Percentiles rank a stretch among this genome's conserved stretches.
Conservation (phyloP, 2,113 vertebrate species). For the Poicephalus gulielmi region DNA sequence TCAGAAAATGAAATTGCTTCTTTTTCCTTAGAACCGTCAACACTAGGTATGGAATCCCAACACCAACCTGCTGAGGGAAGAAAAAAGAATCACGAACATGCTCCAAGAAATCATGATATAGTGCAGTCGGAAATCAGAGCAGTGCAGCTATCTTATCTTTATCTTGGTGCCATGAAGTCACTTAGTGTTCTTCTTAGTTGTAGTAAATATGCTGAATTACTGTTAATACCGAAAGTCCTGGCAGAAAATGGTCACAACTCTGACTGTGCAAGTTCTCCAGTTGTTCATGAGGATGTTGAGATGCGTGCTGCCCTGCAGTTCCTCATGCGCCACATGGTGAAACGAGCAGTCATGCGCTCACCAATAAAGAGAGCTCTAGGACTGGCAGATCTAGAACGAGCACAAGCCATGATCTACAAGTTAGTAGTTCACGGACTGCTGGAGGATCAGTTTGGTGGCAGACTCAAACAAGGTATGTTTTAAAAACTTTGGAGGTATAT, state of each 20-base stretch:
- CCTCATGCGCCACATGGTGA: constrained; percentile 98
- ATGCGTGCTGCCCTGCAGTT: constrained; percentile 94
- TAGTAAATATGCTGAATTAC: constrained; percentile 94
- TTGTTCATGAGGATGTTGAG: constrained; percentile 91
- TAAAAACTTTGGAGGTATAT: not conserved
- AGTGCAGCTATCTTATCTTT: constrained; percentile 94
- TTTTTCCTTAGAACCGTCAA: constrained; percentile 74
- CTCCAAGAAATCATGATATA: constrained; percentile 74
- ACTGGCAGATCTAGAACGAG: constrained; percentile 91
- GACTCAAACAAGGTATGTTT: constrained; percentile 81
- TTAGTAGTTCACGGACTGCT: constrained; percentile 90
- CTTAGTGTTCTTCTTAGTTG: constrained; percentile 94
- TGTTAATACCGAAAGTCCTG: constrained; percentile 92
- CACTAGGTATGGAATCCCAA: constrained; percentile 63
- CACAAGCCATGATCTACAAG: constrained; percentile 97
- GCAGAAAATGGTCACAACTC: constrained; percentile 93
- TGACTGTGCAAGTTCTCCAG: constrained; percentile 82
- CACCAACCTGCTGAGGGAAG: constrained; percentile 79
- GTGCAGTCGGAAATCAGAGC: constrained; percentile 91
- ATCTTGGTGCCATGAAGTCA: constrained; percentile 96
- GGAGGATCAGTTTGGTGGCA: constrained; percentile 88
- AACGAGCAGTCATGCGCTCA: constrained; percentile 93
- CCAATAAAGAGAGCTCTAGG: constrained; percentile 93
- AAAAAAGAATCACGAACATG: constrained; percentile 85
- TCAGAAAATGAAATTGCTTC: constrained; percentile 85